Percentiles rank a stretch among this genome's conserved stretches.
phyloP scores from a whole-genome alignment of 1,140 invertebrate species.

The Amphibalanus amphitrite region DNA sequence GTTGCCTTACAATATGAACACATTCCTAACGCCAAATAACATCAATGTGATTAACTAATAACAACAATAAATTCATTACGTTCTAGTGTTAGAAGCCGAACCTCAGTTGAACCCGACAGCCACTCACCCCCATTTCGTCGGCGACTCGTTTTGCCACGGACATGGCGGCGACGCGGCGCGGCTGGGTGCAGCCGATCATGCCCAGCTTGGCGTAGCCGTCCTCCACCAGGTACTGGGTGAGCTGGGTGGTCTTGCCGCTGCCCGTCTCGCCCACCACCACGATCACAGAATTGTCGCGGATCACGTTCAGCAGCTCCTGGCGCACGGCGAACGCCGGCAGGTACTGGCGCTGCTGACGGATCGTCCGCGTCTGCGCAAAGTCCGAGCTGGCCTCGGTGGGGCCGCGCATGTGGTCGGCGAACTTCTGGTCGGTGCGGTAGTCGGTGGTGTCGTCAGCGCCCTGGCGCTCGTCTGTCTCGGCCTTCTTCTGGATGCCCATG shows the following conservation, averaged over 20 bases:
- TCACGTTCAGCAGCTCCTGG: constrained; percentile 80
- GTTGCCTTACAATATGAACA: too few relatives aligned
- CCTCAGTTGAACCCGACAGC: too few relatives aligned
- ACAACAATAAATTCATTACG: too few relatives aligned
- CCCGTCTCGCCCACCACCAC: constrained; percentile 98
- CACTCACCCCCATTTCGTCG: constrained; percentile 68
- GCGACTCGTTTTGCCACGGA: constrained; percentile 96
- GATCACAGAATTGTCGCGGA: constrained; percentile 85
- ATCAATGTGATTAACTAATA: too few relatives aligned
- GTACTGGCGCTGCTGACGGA: constrained; percentile 74
- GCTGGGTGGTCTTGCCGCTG: constrained; percentile 94
- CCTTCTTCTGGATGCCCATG: constrained; percentile 76
- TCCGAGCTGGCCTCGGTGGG: constrained; percentile 56
- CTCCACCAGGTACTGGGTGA: constrained; percentile 97
- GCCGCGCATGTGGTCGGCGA: constrained; percentile 79
- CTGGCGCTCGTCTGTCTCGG: constrained; percentile 43
- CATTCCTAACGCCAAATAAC: too few relatives aligned
- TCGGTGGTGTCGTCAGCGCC: constrained; percentile 43
- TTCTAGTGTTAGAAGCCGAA: too few relatives aligned
- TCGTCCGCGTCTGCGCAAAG: constrained; percentile 71
- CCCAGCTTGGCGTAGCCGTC: constrained; percentile 86
- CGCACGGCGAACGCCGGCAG: constrained; percentile 91
- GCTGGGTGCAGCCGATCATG: constrained; percentile 89
- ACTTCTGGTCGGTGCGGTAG: constrained; percentile 79
- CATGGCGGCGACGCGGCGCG: constrained; percentile 93